phyloP scores from a whole-genome alignment of 2,113 vertebrate species.

The Tragelaphus scriptus region DNA sequence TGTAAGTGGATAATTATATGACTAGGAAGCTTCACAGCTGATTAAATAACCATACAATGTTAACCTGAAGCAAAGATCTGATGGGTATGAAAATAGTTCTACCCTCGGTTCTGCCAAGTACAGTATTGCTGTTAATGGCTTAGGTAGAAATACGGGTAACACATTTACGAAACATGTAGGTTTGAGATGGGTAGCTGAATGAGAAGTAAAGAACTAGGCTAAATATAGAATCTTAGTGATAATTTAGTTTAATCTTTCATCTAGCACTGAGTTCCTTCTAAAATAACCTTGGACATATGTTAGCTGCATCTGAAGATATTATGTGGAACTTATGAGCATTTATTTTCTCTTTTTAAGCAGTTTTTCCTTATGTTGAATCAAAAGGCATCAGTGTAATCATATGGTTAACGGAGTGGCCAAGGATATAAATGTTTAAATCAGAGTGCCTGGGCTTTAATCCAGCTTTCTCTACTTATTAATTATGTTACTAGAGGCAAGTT shows the following conservation, averaged over 20 bases:
- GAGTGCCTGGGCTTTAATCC: background rate
- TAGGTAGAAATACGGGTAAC: background rate
- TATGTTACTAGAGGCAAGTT: background rate
- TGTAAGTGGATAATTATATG: conserved; percentile 2
- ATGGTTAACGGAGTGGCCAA: background rate
- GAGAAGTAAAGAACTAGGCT: background rate
- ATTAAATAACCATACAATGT: background rate
- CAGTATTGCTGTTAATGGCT: background rate
- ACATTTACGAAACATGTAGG: background rate
- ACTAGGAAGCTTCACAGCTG: background rate
- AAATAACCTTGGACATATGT: background rate
- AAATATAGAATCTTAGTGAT: background rate
- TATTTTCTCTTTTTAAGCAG: conserved; percentile 5
- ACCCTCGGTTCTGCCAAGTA: background rate
- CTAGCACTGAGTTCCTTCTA: background rate
- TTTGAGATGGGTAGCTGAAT: background rate
- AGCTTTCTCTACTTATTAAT: background rate
- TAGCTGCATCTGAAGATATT: background rate
- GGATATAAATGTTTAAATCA: background rate
- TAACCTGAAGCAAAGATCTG: background rate
- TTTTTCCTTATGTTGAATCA: background rate
- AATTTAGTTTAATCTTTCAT: background rate
- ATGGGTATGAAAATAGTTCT: background rate
- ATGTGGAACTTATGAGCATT: background rate
- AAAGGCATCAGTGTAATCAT: background rate